Percentiles rank a stretch among this genome's conserved stretches.
Evolutionary conservation across 1,140 invertebrate species (phyloP).

Genomic region (Steinernema khuongi): DNA sequence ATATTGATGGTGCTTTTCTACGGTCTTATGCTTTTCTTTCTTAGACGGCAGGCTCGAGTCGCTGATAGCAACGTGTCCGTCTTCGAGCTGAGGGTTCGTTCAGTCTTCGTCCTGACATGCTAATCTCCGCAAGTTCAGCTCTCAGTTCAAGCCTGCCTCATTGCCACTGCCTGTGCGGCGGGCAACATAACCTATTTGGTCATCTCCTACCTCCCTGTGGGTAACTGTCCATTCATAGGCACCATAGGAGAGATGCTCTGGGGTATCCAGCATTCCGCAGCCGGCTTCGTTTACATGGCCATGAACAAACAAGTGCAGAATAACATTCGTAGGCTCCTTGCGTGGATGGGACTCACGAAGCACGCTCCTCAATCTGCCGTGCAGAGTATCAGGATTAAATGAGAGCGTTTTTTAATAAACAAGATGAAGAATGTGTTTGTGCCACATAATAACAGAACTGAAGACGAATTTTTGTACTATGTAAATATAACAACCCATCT

Average conservation of each 20-base stretch:
- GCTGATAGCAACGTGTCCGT: background rate
- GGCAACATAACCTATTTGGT: conserved; percentile 1
- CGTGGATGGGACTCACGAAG: too few relatives aligned
- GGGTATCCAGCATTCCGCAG: background rate
- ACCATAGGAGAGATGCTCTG: background rate
- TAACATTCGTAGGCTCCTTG: background rate
- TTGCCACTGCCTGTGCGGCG: background rate
- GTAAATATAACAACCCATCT: too few relatives aligned
- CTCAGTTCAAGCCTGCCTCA: background rate
- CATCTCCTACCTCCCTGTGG: background rate
- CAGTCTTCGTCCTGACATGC: too few relatives aligned
- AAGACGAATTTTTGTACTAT: too few relatives aligned
- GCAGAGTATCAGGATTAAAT: too few relatives aligned
- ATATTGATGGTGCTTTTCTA: background rate
- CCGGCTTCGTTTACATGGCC: background rate
- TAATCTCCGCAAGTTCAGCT: too few relatives aligned
- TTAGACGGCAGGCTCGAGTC: background rate
- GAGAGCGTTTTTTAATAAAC: too few relatives aligned
- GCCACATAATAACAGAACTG: too few relatives aligned
- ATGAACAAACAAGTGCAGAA: background rate
- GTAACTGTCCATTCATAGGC: background rate
- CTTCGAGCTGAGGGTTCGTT: background rate
- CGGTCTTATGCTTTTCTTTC: background rate
- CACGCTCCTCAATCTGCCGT: too few relatives aligned
- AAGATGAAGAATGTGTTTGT: too few relatives aligned